Base-by-base conservation (phyloP, 1,140 invertebrate genomes). In the Drosophila hydei region DNA sequence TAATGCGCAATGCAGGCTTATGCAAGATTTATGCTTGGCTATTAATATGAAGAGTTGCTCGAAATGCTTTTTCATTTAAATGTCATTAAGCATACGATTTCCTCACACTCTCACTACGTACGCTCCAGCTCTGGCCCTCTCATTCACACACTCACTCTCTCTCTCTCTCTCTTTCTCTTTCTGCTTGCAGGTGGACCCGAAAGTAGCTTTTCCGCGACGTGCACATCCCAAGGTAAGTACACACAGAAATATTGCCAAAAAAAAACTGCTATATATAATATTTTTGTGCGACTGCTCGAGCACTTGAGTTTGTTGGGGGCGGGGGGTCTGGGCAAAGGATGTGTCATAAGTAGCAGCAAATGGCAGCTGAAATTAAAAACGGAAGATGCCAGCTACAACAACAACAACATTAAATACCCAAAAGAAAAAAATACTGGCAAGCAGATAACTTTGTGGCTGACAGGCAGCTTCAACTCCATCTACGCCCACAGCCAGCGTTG, bases 151-250 rank as follows among this genome's bases (percentile, higher is more conserved):
- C 21, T 50, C 61, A 36, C 23, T 56, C 1, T 38, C n/a, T 14
- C 48, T 25, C n/a, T 27, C 11, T 52, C 25, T 61, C 23, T 52
- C 59, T 50, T 16, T 42, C 19, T 56, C 56, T 65, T 90, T 87
- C 90, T 89, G 92, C 91, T 56, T 59, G 78, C 96, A 99, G 98
- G 99, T 99, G 94, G 98, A 99, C 93, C 98, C 98, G 85, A 99
- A 99, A 96, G 97, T 99, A 93, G 98, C 98, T 92, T 99, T 99
- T 94, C 98, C 98, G 78, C 96, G 98, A 94, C 96, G 98, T 95
- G 97, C 97, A 94, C 98, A 99, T 95, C 97, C 97, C 93, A 99
- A 99, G 96, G 97, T 98, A 94, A 96, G 96, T 92, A 72, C 65
- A 61, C 45, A 40, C 51, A 68, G 30, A 33, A 64, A 58, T 76